phyloP scores from a whole-genome alignment of 2,113 vertebrate genomes.

The Siniperca chuatsi region DNA sequence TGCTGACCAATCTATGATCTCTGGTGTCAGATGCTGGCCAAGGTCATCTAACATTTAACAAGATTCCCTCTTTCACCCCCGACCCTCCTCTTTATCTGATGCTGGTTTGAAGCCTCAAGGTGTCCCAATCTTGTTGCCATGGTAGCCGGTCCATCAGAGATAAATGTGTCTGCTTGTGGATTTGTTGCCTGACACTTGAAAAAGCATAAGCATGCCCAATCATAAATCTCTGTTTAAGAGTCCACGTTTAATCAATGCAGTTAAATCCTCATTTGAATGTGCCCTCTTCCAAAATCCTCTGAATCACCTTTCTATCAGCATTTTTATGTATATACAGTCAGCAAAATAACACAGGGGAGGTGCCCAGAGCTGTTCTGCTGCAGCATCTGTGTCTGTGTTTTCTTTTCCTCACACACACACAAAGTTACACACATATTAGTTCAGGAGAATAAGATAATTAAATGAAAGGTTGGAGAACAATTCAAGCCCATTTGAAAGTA shows the following conservation, averaged over 20 bases:
- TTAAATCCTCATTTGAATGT: constrained; percentile 80
- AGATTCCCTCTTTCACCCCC: constrained; percentile 75
- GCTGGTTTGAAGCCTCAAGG: constrained; percentile 73
- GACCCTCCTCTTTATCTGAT: constrained; percentile 70
- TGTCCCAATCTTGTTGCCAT: constrained; percentile 66
- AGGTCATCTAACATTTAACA: constrained; percentile 86
- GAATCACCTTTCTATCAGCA: constrained; percentile 65
- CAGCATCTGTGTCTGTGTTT: not conserved
- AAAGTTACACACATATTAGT: not conserved
- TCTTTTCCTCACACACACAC: not conserved
- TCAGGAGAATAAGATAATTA: not conserved
- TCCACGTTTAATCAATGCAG: constrained; percentile 71
- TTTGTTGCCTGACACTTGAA: constrained; percentile 71
- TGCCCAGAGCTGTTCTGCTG: not conserved
- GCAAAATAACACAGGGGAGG: constrained; percentile 27
- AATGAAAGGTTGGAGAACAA: not conserved
- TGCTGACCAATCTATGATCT: constrained; percentile 80
- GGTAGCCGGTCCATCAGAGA: constrained; percentile 61
- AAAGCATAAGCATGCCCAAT: constrained; percentile 58
- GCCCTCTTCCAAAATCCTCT: constrained; percentile 65
- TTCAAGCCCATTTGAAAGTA: not conserved
- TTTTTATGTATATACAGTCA: constrained; percentile 38
- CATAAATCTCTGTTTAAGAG: constrained; percentile 69
- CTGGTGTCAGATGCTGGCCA: constrained; percentile 82
- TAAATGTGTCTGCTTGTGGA: constrained; percentile 70